Percentiles rank a stretch among this genome's conserved stretches.
phyloP scores from a whole-genome alignment of 2,113 vertebrate species.

The Leucopsar rothschildi region DNA sequence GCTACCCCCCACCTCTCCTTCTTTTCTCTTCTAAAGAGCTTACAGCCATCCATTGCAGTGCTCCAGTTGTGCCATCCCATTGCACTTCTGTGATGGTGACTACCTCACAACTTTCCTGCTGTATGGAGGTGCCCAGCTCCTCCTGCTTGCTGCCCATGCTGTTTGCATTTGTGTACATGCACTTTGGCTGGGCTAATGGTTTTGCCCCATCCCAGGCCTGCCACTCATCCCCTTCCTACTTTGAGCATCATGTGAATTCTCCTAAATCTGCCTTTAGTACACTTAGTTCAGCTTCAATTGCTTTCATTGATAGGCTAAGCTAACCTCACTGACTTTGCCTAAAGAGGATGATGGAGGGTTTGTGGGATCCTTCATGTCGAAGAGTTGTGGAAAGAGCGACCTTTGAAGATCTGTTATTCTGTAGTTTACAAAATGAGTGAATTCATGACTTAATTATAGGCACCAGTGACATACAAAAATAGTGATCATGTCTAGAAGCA shows the following conservation, averaged over 20 bases:
- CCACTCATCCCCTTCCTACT: neutral
- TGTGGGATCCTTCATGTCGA: neutral
- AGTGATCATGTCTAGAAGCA: neutral
- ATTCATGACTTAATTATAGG: neutral
- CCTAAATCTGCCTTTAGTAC: neutral
- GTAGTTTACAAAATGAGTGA: neutral
- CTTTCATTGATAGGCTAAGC: neutral
- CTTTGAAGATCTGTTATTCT: neutral
- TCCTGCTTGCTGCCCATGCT: neutral
- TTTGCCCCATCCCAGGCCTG: neutral
- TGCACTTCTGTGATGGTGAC: neutral
- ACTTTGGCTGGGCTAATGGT: neutral
- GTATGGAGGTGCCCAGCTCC: neutral
- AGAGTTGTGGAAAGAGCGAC: neutral
- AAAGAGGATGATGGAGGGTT: neutral
- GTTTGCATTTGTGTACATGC: neutral
- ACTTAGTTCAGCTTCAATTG: neutral
- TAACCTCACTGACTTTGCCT: neutral
- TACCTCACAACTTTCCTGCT: neutral
- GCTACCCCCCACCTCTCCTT: neutral
- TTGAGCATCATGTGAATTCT: neutral
- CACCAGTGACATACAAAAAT: neutral
- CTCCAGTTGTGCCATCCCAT: neutral
- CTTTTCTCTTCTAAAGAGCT: neutral
- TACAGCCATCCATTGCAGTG: neutral